Base-by-base conservation (phyloP, 2,888 invertebrate species). In the Sarcophaga subvicina region DNA sequence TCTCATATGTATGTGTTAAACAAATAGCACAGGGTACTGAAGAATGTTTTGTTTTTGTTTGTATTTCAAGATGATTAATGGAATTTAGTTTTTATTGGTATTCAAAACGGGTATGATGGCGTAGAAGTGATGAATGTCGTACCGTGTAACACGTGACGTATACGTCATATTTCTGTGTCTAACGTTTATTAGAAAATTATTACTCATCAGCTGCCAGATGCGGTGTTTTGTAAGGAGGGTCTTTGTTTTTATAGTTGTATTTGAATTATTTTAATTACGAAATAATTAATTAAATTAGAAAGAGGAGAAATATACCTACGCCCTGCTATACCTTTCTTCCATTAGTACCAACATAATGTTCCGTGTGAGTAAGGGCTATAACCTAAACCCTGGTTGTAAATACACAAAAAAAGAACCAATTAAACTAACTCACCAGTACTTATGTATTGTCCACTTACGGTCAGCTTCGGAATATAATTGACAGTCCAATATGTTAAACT, bases 71-170 rank as follows among this genome's bases (percentile, higher is more conserved):
- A 37, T 5, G 37, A 66, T 37, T 25, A 27, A 14, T 14, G 12
- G 64, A 37, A 37, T 37, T 37, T 37, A 37, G 37, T 37, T 37
- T 37, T 37, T 8, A 37, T 37, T 64, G 66, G 8, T 17, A 37
- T 66, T 8, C 37, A 17, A 12, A 37, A 8, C 5, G n/a, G n/a
- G 17, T 8, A 17, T 10, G 10, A 12, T 37, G 22, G 37, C 37
- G 8, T 8, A 37, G 8, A 8, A 37, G 37, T 37, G 37, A 37
- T 37, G 63, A 63, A 22, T 63, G 22, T 22, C 22, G 25, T 22
- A 25, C 37, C 37, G 8, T 4, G 0, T 54, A 54, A 71, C 54
- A 71, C 27, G 71, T 71, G 71, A 71, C 71, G 71, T 71, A 71
- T 71, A 71, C 71, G 59, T 59, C 20, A 71, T 27, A 37, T 70